Base-by-base conservation (phyloP, 2,888 invertebrate genomes). In the Callinectes sapidus region DNA sequence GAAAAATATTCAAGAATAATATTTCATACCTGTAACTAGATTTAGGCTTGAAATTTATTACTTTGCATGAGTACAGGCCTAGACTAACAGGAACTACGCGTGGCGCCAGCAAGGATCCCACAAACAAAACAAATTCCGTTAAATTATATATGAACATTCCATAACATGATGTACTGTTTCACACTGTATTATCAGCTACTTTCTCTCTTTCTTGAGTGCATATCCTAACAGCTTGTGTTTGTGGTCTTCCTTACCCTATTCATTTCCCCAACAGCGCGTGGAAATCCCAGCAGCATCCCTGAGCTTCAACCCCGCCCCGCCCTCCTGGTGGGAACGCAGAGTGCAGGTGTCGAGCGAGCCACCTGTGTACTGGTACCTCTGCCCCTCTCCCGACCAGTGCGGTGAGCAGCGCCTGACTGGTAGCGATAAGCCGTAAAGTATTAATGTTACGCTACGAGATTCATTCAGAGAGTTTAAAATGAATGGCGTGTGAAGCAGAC, bases 311-410 rank as follows among this genome's bases (percentile, higher is more conserved):
- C 87, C 23, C 2, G 14, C 28, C 14, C 48, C 87, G 28, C 42
- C 42, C 87, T 87, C 87, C 42, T 87, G 87, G 87, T 87, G 87
- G 87, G 87, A 48, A 13, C 42, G 87, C n/a, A 87, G 1, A 14
- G 87, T 87, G 23, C n/a, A 14, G 87, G 87, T 87, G 10, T 87
- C 28, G n/a, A 87, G 87, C 10, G 48, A 23, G 42, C n/a, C 42
- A 23, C 2, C 87, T 35, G 54, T 54, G 13, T 87, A 87, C 87
- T 87, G 87, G 87, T n/a, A 48, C 48, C 42, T 87, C 2, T 87
- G 87, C 35, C 87, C 10, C 87, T 48, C 87, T 10, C 28, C 48
- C 23, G 1, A 87, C 18, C 18, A 48, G 10, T 87, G 87, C 87
- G 42, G 87, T 87, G 42, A 87, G 87, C n/a, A 8, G 48, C 81